A percentile compares a stretch with the other conserved stretches of the same genome.
phyloP scores from a whole-genome alignment of 2,113 vertebrate genomes.

The Crotophaga sulcirostris region DNA sequence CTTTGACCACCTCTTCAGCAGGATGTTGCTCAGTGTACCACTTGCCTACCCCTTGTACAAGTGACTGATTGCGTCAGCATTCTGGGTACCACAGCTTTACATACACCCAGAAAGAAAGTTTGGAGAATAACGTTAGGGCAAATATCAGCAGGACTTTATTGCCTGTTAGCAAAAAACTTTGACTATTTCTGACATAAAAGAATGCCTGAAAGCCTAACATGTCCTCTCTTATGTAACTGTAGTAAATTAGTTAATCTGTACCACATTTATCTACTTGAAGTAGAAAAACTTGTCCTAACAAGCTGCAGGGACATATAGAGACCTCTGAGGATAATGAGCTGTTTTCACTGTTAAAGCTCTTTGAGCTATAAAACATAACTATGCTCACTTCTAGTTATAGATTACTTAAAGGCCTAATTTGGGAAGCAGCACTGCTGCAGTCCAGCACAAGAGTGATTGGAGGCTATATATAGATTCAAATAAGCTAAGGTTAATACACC shows the following conservation, averaged over 20 bases:
- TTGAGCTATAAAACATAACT: neutral
- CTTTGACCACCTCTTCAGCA: neutral
- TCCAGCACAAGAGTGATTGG: neutral
- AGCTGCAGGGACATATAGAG: neutral
- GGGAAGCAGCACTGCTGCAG: neutral
- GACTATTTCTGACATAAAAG: neutral
- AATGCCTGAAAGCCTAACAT: neutral
- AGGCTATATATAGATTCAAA: neutral
- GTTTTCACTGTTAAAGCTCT: neutral
- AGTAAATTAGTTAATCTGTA: neutral
- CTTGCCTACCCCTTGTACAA: neutral
- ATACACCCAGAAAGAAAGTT: neutral
- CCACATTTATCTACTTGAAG: neutral
- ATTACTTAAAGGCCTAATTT: neutral
- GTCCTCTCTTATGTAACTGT: neutral
- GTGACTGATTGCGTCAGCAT: neutral
- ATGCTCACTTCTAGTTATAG: neutral
- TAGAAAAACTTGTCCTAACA: neutral
- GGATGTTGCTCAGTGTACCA: accelerated
- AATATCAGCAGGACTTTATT: neutral
- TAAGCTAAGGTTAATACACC: neutral
- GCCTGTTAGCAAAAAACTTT: neutral
- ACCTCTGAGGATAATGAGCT: neutral
- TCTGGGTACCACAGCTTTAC: neutral
- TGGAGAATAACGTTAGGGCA: neutral